Conservation (phyloP, 2,888 invertebrate genomes). For the Hermodice carunculata region DNA sequence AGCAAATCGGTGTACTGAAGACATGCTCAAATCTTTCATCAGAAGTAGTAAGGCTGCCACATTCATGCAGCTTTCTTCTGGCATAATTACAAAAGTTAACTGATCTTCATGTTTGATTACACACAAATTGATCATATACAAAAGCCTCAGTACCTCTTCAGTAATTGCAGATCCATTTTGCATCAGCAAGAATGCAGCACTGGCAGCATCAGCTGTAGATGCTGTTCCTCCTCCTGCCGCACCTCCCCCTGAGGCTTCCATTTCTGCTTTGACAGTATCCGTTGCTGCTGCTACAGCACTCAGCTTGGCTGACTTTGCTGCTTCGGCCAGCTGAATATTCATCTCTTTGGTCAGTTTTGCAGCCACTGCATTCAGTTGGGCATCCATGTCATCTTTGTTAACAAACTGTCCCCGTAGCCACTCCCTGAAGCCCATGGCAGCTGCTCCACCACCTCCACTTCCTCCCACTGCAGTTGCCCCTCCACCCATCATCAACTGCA, state of each 20-base stretch:
- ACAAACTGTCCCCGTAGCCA: conserved; percentile 52
- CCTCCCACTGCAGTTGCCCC: conserved; percentile 30
- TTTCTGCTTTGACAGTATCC: background rate
- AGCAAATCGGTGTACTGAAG: too few species aligned
- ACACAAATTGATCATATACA: too few species aligned
- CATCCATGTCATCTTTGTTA: conserved; percentile 47
- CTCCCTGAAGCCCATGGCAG: conserved; percentile 38
- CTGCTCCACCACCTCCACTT: conserved; percentile 33
- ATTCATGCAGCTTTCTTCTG: too few species aligned
- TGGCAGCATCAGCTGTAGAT: too few species aligned
- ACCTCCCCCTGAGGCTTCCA: background rate
- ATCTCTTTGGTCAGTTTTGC: conserved; percentile 42
- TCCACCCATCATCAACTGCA: conserved; percentile 44
- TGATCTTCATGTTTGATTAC: too few species aligned
- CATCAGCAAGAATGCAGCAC: too few species aligned
- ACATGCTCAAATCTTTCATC: too few species aligned
- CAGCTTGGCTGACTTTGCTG: background rate
- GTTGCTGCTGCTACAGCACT: conserved; percentile 9
- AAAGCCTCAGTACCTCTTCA: too few species aligned
- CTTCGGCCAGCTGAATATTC: conserved; percentile 3
- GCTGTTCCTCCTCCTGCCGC: too few species aligned
- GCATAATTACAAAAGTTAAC: too few species aligned
- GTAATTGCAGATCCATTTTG: too few species aligned
- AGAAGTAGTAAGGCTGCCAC: too few species aligned
- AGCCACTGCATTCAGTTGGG: conserved; percentile 43